These are phyloP conservation scores for Callinectes sapidus DNA, from an alignment of 2,888 invertebrate species.

Conservation along the genomic window DNA sequence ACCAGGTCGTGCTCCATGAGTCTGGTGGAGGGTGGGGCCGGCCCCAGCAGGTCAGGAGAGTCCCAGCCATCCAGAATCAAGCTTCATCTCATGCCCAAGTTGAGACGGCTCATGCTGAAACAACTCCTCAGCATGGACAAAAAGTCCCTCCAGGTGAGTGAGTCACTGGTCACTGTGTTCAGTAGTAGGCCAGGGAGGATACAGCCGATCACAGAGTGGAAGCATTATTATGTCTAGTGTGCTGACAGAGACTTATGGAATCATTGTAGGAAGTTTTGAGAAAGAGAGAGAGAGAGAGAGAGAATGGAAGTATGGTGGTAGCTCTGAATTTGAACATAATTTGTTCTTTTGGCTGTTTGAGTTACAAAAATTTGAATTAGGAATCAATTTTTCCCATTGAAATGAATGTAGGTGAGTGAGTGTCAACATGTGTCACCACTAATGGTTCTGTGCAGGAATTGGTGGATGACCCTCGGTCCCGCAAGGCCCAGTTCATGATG, in stretches of 20 bases:
- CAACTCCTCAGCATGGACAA: constrained; percentile 72
- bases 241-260: neutral
- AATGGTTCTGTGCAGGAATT: constrained; percentile 56
- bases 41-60: constrained; percentile 44
- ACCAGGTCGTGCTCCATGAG: constrained; percentile 69
- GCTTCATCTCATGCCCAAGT: constrained; percentile 56
- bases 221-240: too few relatives aligned
- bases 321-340: too few relatives aligned
- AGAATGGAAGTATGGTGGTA: too few relatives aligned
- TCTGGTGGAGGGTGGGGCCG: constrained; percentile 59
- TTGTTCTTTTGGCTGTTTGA: neutral
- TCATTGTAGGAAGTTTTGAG: neutral
- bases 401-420: too few relatives aligned
- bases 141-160: constrained; percentile 66
- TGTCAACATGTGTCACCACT: neutral
- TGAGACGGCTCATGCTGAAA: constrained; percentile 67
- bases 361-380: too few relatives aligned
- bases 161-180: too few relatives aligned
- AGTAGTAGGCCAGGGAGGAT: neutral
- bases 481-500: constrained; percentile 73
- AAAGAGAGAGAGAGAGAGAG: too few relatives aligned
- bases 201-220: neutral
- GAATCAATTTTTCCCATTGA: too few relatives aligned
- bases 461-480: constrained; percentile 72
- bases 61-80: constrained; percentile 38